phyloP scores from a whole-genome alignment of 2,797 vertebrate genomes.

The Neosilurus hyrtlii region DNA sequence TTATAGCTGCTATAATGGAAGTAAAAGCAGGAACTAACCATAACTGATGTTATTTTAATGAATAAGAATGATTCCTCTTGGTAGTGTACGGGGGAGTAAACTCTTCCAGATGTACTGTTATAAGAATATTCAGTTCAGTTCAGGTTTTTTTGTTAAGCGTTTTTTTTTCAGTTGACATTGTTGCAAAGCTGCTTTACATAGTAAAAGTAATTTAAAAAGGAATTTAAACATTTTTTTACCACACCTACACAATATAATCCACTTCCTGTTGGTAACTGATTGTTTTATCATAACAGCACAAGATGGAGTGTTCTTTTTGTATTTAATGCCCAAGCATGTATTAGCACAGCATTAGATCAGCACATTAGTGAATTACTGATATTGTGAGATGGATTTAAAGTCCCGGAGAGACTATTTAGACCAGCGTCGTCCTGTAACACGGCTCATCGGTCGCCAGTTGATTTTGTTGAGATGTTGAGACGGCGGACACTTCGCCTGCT shows the following conservation, averaged over 20 bases:
- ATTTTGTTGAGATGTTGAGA: background rate
- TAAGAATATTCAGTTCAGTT: too few species aligned
- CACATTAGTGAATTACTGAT: background rate
- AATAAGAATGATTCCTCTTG: background rate
- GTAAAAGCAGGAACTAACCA: background rate
- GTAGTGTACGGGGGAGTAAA: background rate
- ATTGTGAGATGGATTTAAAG: background rate
- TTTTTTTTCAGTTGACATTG: too few species aligned
- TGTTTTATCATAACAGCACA: background rate
- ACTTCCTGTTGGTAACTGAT: background rate
- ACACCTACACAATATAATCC: too few species aligned
- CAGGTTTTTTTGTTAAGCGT: too few species aligned
- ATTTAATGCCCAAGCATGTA: too few species aligned
- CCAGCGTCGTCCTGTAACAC: background rate
- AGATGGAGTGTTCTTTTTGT: too few species aligned
- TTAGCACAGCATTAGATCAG: background rate
- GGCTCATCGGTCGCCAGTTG: background rate
- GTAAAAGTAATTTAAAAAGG: too few species aligned
- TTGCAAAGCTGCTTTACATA: too few species aligned
- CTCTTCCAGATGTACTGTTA: background rate
- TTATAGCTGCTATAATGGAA: background rate
- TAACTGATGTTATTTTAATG: too few species aligned
- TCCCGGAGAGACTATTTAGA: background rate
- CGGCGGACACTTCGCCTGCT: too few species aligned
- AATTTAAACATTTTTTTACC: too few species aligned